Base-by-base conservation (phyloP, 2,113 vertebrate species). In the Clupea harengus region DNA sequence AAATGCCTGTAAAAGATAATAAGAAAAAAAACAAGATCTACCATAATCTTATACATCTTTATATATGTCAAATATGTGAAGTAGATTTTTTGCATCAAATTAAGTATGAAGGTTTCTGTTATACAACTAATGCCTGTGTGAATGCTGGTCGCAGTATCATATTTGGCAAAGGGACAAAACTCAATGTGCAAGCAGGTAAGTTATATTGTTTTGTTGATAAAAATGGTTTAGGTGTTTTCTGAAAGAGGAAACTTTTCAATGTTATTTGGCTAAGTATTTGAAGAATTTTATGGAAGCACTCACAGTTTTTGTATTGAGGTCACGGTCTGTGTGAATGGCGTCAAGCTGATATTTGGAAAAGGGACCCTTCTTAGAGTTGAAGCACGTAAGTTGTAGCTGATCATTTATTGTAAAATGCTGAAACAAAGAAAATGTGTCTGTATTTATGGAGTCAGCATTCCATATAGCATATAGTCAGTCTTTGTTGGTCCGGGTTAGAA, bases 111-210 rank as follows among this genome's bases (percentile, higher is more conserved):
- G n/a, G 22, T 81, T 87, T 50, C 82, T 84, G 86, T 67, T 81
- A 3, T n/a, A 32, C 64, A 18, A 44, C 4, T 25, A 82, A 15
- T 87, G 54, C 44, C 45, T 84, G 88, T 89, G 87, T 88, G 87
- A 86, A 72, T 72, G 28, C 60, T 86, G 85, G 25, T 1, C 20
- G 45, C 28, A 87, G 86, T 2, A 83, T 86, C 0, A 81, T 85
- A 44, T 88, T 88, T 67, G 86, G 85, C 15, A 60, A 60, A 5
- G 54, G 54, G 5, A 22, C 54, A 15, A 60, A 60, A 60, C 54
- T 60, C 2, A 60, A 15, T 50, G 10, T 88, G 45, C 15, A 64
- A 75, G 7, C 82, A 52, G 60, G 90, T 91, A 64, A 89, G 90
- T 90, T 10, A 67, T 17, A 32, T 17, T 20, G 20, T 6, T 11